These are phyloP conservation scores for Anniella stebbinsi DNA, from an alignment of 2,797 vertebrate species.

Conservation along the genomic window DNA sequence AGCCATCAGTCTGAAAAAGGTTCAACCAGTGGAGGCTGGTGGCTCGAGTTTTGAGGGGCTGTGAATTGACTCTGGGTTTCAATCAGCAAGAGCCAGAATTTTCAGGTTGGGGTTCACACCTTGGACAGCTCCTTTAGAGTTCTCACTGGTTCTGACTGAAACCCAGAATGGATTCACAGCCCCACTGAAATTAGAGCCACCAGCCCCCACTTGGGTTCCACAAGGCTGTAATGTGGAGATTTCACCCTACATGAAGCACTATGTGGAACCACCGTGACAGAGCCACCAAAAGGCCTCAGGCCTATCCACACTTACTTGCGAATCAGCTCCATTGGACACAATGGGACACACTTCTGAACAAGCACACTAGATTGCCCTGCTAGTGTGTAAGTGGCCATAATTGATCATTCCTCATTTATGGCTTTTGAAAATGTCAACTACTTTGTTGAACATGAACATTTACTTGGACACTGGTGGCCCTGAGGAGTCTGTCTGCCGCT, in stretches of 20 bases:
- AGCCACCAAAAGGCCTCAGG: not conserved
- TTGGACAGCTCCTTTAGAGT: too few species aligned
- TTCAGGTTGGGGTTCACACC: too few species aligned
- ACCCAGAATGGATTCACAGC: too few species aligned
- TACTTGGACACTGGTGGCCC: not conserved
- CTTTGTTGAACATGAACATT: not conserved
- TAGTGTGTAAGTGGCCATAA: not conserved
- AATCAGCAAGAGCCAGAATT: too few species aligned
- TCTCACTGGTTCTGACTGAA: too few species aligned
- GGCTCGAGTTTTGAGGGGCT: too few species aligned
- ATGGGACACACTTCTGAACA: not conserved
- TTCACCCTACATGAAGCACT: not conserved
- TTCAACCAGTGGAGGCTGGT: too few species aligned
- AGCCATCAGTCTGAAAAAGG: too few species aligned
- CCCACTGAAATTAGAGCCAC: too few species aligned
- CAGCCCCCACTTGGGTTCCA: too few species aligned
- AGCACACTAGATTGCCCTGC: not conserved
- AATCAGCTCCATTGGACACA: not conserved
- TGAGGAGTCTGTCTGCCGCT: not conserved
- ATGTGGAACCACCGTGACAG: not conserved
- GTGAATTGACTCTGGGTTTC: too few species aligned
- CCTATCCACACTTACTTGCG: not conserved
- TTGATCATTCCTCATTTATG: not conserved
- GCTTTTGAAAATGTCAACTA: not conserved
- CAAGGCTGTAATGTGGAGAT: not conserved